Evolutionary conservation across 2,113 vertebrate genomes (phyloP).

Genomic region (Falco punctatus): DNA sequence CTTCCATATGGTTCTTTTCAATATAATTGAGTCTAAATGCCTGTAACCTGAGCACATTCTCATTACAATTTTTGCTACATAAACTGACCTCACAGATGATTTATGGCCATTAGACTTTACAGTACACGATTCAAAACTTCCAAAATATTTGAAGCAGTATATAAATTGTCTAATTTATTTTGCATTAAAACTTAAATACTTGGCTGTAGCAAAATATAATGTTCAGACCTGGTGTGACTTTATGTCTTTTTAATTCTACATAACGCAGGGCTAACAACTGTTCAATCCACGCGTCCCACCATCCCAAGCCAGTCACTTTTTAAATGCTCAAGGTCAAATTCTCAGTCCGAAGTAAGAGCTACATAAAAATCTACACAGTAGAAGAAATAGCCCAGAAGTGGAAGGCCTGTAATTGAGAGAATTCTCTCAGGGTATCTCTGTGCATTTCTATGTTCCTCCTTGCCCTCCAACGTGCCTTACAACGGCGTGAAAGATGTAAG

Average conservation of each 20-base stretch:
- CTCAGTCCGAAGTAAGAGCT: not conserved
- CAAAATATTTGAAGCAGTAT: conserved; percentile 59
- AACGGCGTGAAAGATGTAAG: not conserved
- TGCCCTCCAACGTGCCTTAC: not conserved
- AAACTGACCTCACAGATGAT: conserved; percentile 72
- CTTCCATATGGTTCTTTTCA: conserved; percentile 80
- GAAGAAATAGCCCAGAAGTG: not conserved
- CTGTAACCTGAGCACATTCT: conserved; percentile 75
- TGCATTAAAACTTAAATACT: conserved; percentile 62
- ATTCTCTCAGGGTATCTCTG: not conserved
- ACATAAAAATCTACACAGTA: not conserved
- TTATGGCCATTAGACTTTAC: conserved; percentile 64
- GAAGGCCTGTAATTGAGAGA: not conserved
- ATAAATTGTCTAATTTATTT: conserved; percentile 65
- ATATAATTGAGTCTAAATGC: conserved; percentile 76
- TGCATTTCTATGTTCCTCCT: not conserved
- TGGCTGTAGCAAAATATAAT: conserved; percentile 18
- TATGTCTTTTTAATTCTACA: conserved; percentile 44
- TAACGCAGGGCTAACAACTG: not conserved
- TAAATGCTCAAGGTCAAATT: not conserved
- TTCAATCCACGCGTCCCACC: not conserved
- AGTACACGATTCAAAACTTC: conserved; percentile 63
- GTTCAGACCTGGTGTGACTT: conserved; percentile 2
- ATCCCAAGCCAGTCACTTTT: not conserved
- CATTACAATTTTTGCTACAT: conserved; percentile 73